Percentiles rank a stretch among this genome's conserved stretches.
Conservation (phyloP, 2,888 invertebrate genomes). For the Cataglyphis livida region DNA sequence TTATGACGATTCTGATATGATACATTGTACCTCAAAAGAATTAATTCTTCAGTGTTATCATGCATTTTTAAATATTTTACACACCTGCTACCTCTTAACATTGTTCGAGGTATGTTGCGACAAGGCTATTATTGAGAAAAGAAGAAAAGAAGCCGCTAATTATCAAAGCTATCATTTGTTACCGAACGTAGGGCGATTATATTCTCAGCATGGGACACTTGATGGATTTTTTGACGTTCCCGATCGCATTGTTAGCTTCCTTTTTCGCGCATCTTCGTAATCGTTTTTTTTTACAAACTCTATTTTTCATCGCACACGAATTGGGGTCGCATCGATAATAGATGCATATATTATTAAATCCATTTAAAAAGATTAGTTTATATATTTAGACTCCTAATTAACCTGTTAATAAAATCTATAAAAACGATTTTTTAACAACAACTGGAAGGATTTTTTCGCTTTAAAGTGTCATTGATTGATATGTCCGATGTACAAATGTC, state of each 20-base stretch:
- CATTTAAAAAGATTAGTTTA: neutral
- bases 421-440: neutral
- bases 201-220: constrained; percentile 62
- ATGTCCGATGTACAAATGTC: neutral
- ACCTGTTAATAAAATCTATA: neutral
- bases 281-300: constrained; percentile 19
- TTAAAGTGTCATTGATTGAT: constrained; percentile 30
- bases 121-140: constrained; percentile 31
- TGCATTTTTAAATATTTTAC: constrained; percentile 76
- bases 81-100: constrained; percentile 77
- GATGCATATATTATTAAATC: neutral
- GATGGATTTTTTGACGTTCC: constrained; percentile 27
- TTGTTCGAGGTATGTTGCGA: constrained; percentile 36
- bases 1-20: constrained; percentile 64
- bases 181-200: constrained; percentile 63
- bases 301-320: constrained; percentile 21
- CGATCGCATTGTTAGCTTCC: constrained; percentile 30
- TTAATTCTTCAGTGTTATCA: constrained; percentile 78
- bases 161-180: constrained; percentile 84
- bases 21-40: constrained; percentile 65
- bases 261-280: constrained; percentile 35
- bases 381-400: neutral
- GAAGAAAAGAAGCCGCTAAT: constrained; percentile 83
- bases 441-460: neutral
- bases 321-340: constrained; percentile 8